Base-by-base conservation (phyloP, 2,797 vertebrate genomes). In the Steatocranus sp. region DNA sequence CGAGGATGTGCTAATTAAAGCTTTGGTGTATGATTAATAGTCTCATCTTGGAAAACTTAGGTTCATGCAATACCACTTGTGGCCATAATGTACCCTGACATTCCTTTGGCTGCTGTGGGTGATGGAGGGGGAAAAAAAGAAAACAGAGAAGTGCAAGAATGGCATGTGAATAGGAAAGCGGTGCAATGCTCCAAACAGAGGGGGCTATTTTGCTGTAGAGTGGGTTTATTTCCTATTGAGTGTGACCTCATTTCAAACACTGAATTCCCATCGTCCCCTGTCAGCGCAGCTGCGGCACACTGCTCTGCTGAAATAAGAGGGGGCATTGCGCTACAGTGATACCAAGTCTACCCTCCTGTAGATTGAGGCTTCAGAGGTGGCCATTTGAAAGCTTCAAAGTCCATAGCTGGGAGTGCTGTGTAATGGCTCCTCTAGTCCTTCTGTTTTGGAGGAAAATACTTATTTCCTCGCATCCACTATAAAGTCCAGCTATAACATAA, bases 201-300 rank as follows among this genome's bases (percentile, higher is more conserved):
- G 79, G 81, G 80, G 75, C 78, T 83, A 83, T 87, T 88, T 88
- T 87, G 79, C 84, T 76, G 61, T 85, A 41, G 32, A 38, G 75
- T 54, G 78, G 25, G 73, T 81, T 89, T 89, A 84, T 83, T 88
- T 81, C 82, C 89, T 84, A 86, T 87, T 92, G 83, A 89, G 86
- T 83, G 88, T 93, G 93, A 93, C 92, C 92, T 93, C 86, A 83
- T 93, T 93, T 88, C 68, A 88, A 88, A 86, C 85, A 51, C 41
- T 82, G 76, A 91, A 91, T 83, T 87, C 86, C 86, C 84, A 82
- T 83, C 77, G 76, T 87, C 88, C 86, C 86, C 74, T 82, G 32
- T 88, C 81, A 51, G 84, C 4, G 41, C 90, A 92, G 90, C 92
- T 92, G 87, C 58, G 76, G 85, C 80, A 77, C 74, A 32, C 41